phyloP scores from a whole-genome alignment of 2,113 vertebrate species.

The Oceanites oceanicus region DNA sequence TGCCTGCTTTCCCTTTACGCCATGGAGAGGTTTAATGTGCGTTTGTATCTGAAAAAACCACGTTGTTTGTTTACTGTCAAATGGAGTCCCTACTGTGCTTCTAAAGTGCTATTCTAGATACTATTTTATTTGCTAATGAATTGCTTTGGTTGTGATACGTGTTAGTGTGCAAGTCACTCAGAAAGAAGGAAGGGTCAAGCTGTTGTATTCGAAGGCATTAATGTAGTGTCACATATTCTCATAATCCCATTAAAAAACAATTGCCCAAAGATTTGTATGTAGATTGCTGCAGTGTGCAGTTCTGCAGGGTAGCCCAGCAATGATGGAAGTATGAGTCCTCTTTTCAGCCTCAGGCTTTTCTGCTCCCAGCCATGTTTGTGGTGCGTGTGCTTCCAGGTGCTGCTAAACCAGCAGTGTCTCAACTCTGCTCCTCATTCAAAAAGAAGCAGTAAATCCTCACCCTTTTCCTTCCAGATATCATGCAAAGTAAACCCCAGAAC shows the following conservation, averaged over 20 bases:
- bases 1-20: neutral
- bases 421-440: neutral
- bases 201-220: neutral
- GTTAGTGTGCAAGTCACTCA: neutral
- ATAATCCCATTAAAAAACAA: neutral
- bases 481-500: fast-evolving
- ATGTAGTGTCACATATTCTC: neutral
- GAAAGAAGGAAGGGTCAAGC: neutral
- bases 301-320: neutral
- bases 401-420: neutral
- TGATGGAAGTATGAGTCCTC: neutral
- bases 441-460: neutral
- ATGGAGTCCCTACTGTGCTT: neutral
- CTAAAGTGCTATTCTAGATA: neutral
- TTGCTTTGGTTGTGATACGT: neutral
- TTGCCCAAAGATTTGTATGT: neutral
- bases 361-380: neutral
- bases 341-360: neutral
- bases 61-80: neutral
- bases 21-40: neutral
- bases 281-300: neutral
- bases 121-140: neutral
- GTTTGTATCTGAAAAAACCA: neutral
- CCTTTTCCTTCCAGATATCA: neutral
- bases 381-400: neutral